Conservation (phyloP, 2,888 invertebrate genomes). For the Sthenelais limicola region DNA sequence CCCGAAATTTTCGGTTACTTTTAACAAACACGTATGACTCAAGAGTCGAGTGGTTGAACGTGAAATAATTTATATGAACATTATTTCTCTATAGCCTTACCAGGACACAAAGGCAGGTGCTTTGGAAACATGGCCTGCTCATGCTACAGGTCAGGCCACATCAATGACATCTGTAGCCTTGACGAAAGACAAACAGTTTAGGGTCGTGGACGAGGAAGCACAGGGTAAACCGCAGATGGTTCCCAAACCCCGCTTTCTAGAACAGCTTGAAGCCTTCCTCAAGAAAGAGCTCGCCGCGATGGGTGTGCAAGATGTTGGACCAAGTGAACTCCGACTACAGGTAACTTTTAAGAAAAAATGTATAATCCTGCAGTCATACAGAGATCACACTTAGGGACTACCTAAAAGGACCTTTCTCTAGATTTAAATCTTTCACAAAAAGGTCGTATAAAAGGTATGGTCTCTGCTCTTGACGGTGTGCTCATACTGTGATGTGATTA, state of each 20-base stretch:
- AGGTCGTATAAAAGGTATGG: too few relatives aligned
- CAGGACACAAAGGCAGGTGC: conserved; percentile 68
- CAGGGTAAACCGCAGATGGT: conserved; percentile 65
- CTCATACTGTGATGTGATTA: too few relatives aligned
- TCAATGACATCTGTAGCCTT: conserved; percentile 61
- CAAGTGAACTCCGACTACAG: conserved; percentile 69
- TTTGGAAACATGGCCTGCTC: conserved; percentile 72
- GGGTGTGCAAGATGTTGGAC: conserved; percentile 65
- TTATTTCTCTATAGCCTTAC: conserved; percentile 58
- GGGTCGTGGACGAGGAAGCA: conserved; percentile 66
- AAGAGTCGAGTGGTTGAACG: background rate
- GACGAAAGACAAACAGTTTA: conserved; percentile 66
- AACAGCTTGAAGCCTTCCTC: conserved; percentile 69
- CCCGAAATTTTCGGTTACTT: too few relatives aligned
- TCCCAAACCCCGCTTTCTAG: conserved; percentile 70
- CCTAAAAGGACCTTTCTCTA: too few relatives aligned
- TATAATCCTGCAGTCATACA: too few relatives aligned
- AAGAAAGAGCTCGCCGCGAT: conserved; percentile 68
- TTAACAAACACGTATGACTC: background rate
- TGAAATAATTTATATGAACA: background rate
- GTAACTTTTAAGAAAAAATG: conserved; percentile 51
- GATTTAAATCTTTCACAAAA: too few relatives aligned
- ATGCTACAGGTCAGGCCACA: conserved; percentile 67
- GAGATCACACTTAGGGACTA: too few relatives aligned
- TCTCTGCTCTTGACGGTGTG: too few relatives aligned